Evolutionary conservation across 2,797 vertebrate genomes (phyloP), one percentile per base, ranked within the genome.

Genomic region (Chloroceryle amazona): DNA sequence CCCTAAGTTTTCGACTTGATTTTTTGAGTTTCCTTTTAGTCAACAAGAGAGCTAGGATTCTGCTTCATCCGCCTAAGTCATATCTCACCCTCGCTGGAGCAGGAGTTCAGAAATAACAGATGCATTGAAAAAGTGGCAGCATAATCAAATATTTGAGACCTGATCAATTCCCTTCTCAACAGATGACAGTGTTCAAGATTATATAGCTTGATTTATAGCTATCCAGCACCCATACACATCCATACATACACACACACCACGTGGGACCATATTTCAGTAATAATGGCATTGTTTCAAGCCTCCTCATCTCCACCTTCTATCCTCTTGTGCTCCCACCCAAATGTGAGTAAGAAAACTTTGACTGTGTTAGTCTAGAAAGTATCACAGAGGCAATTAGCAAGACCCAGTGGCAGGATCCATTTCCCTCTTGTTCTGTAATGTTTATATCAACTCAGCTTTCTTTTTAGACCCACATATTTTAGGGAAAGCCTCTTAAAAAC

Each of bases 301-400:
- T 52, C 19, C 39, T 65, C 26, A 65, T 29, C 54, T 95, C 68
- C 58, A 52, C 61, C 62, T 90, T 46, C 82, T 88, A 47, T 86
- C 55, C 72, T 90, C 63, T 81, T 72, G 65, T 65, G 31, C 71
- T 75, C 87, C 85, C 85, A 79, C 75, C 87, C 94, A 92, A 51
- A 92, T 2, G 47, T 86, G 81, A 95, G 97, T 91, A 80, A 96
- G 95, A 86, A 98, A 97, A 96, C 95, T 96, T 93, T 96, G 96
- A 97, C 94, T 65, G 11, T 63, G 95, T 74, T 79, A 97, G 80
- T 87, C 70, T 84, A 88, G 95, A 96, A 86, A 92, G 96, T 82
- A 95, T 66, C 86, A 86, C 15, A 97, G 88, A 97, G 74, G 96
- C 92, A 93, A 52, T 29, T 83, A 97, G 88, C 95, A 97, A 97